phyloP scores from a whole-genome alignment of 2,888 invertebrate genomes.

The Acleris literana region DNA sequence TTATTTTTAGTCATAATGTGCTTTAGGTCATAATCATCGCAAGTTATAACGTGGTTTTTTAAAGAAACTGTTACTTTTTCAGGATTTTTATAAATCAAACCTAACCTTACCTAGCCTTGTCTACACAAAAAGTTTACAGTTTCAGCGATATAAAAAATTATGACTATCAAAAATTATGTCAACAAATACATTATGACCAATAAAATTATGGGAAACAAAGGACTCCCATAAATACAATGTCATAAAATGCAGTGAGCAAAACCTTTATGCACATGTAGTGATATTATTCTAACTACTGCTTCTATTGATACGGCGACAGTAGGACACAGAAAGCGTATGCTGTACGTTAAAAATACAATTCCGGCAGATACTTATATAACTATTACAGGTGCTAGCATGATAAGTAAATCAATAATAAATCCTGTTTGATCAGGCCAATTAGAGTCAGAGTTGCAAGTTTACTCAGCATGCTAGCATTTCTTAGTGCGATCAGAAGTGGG shows the following conservation, averaged over 20 bases:
- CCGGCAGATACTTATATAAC: constrained; percentile 15
- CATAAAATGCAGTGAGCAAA: constrained; percentile 17
- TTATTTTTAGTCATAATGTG: too few relatives aligned
- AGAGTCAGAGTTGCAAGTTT: not conserved
- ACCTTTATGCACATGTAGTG: constrained; percentile 32
- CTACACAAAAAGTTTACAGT: too few relatives aligned
- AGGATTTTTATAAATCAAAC: too few relatives aligned
- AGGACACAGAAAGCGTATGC: constrained; percentile 32
- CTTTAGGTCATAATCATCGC: too few relatives aligned
- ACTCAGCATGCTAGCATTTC: not conserved
- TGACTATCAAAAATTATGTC: too few relatives aligned
- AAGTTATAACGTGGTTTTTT: too few relatives aligned
- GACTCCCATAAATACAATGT: too few relatives aligned
- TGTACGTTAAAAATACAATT: constrained; percentile 29
- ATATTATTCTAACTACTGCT: constrained; percentile 30
- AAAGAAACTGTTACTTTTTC: too few relatives aligned
- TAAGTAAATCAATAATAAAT: not conserved
- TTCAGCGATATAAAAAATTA: too few relatives aligned
- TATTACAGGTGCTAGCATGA: not conserved
- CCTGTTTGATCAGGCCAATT: not conserved
- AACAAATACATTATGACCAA: too few relatives aligned
- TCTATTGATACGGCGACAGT: constrained; percentile 40
- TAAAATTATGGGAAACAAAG: too few relatives aligned
- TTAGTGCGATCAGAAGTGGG: constrained; percentile 27
- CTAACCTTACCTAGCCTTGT: too few relatives aligned